Percentiles rank a stretch among this genome's conserved stretches.
Conservation (phyloP, 35 echinoderm and acorn worm species). For the Hemicentrotus pulcherrimus region DNA sequence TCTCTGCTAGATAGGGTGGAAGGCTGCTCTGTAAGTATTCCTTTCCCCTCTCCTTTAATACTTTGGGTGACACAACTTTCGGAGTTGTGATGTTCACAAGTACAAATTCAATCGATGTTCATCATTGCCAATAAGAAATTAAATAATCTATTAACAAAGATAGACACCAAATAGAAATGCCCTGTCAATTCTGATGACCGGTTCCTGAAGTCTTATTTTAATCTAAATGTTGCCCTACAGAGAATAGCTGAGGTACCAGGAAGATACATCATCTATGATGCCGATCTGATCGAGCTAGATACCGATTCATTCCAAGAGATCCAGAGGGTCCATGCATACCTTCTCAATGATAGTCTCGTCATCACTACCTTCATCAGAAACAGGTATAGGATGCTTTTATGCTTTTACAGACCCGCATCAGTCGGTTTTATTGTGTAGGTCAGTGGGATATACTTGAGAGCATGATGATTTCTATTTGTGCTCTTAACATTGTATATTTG, state of each 20-base stretch:
- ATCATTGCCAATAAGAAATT: background rate
- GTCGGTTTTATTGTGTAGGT: no score
- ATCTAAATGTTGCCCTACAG: slow-evolving; percentile 18
- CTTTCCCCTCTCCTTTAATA: background rate
- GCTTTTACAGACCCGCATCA: no score
- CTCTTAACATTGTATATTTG: no score
- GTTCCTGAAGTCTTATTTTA: no score
- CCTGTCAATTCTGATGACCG: no score
- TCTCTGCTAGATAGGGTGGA: slow-evolving; percentile 92
- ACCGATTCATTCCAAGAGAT: slow-evolving; percentile 84
- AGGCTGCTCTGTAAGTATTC: slow-evolving; percentile 86
- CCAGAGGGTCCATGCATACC: slow-evolving; percentile 89
- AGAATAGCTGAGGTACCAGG: slow-evolving; percentile 88
- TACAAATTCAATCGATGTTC: background rate
- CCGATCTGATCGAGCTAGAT: slow-evolving; percentile 87
- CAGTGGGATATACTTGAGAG: no score
- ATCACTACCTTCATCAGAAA: slow-evolving; percentile 87
- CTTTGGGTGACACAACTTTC: background rate
- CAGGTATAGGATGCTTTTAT: slow-evolving; percentile 63
- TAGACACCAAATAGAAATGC: no score
- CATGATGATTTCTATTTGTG: no score
- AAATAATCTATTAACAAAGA: no score
- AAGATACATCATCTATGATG: slow-evolving; percentile 90
- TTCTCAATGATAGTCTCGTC: slow-evolving; percentile 92
- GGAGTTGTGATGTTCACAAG: no score